These are phyloP conservation scores for Sinonovacula constricta DNA, from an alignment of 1,140 invertebrate species.

Conservation along the genomic window DNA sequence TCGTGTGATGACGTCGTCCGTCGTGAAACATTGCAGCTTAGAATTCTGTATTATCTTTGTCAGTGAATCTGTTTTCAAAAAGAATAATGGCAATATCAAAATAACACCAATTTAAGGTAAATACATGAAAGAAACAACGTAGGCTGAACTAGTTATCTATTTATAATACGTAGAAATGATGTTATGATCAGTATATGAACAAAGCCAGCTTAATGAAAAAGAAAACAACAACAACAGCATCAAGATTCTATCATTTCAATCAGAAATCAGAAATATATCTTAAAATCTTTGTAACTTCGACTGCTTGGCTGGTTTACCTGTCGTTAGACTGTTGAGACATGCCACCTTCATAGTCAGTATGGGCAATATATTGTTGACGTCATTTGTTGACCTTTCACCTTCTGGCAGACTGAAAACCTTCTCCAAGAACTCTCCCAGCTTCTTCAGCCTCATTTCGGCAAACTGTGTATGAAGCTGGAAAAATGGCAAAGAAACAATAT, in stretches of 20 bases:
- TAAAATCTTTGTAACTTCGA: background rate
- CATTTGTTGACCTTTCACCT: slow-evolving; percentile 21
- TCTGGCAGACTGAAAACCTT: slow-evolving; percentile 23
- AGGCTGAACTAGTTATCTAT: too few species aligned
- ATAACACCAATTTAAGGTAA: too few species aligned
- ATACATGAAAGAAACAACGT: too few species aligned
- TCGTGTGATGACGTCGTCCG: slow-evolving; percentile 10
- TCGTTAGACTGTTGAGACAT: background rate
- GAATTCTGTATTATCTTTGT: slow-evolving; percentile 22
- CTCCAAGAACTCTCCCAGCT: slow-evolving; percentile 15
- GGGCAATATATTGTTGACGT: slow-evolving; percentile 21
- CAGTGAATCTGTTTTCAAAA: slow-evolving; percentile 18
- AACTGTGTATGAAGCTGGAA: too few species aligned
- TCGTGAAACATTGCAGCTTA: background rate
- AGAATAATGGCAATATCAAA: too few species aligned
- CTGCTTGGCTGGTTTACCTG: background rate
- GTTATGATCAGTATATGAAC: background rate
- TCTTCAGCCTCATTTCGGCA: slow-evolving; percentile 40
- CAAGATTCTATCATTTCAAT: too few species aligned
- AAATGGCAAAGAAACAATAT: too few species aligned
- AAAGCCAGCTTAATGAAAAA: too few species aligned
- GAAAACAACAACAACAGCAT: too few species aligned
- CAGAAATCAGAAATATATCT: background rate
- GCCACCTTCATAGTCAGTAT: slow-evolving; percentile 32
- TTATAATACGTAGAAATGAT: background rate